phyloP scores from a whole-genome alignment of 2,113 vertebrate species.

The Oreochromis niloticus region DNA sequence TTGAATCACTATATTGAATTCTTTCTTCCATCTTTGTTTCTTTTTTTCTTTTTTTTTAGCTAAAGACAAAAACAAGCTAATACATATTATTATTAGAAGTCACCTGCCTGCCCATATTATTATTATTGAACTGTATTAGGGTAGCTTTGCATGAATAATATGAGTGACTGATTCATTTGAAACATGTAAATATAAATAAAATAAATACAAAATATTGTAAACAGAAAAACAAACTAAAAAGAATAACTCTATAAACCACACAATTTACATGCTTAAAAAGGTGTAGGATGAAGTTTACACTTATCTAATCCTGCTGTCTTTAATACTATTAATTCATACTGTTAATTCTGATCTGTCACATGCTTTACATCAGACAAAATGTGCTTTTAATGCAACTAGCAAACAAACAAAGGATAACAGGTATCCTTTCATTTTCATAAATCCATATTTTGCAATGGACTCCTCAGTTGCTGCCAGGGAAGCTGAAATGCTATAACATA shows the following conservation, averaged over 20 bases:
- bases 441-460: background rate
- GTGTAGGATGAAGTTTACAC: too few species aligned
- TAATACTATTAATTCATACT: background rate
- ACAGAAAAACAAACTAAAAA: background rate
- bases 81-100: background rate
- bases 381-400: background rate
- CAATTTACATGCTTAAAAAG: too few species aligned
- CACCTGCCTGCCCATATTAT: background rate
- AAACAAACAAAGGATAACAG: background rate
- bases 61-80: background rate
- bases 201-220: background rate
- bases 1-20: background rate
- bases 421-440: background rate
- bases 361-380: background rate
- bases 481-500: background rate
- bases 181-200: background rate
- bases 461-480: background rate
- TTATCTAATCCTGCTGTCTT: background rate
- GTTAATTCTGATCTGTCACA: background rate
- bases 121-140: background rate
- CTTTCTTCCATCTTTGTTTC: background rate
- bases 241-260: background rate
- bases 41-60: background rate
- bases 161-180: background rate
- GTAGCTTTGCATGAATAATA: background rate